Conservation (phyloP, 2,113 vertebrate genomes). For the Notiomystis cincta region DNA sequence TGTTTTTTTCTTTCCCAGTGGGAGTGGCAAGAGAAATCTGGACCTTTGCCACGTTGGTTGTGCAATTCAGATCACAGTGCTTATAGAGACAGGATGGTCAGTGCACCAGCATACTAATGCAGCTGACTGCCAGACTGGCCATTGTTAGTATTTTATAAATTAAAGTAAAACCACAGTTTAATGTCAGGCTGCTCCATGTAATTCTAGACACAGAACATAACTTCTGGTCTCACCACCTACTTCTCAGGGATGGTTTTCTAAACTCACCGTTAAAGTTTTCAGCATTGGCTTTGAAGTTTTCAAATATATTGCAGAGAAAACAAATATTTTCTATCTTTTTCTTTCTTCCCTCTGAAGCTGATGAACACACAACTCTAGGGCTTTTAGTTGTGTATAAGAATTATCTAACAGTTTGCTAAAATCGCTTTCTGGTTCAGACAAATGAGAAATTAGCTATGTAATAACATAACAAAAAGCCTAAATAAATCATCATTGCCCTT, state of each 20-base stretch:
- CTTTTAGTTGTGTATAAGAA: neutral
- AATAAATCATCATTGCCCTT: neutral
- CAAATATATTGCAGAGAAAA: neutral
- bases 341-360: neutral
- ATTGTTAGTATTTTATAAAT: constrained; percentile 34
- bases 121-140: neutral
- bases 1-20: neutral
- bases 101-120: constrained; percentile 63
- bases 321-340: neutral
- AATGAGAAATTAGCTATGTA: neutral
- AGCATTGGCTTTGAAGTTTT: neutral
- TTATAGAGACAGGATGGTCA: constrained; percentile 57
- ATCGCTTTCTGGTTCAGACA: neutral
- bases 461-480: neutral
- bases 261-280: neutral
- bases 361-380: neutral
- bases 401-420: neutral
- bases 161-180: neutral
- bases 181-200: neutral
- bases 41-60: constrained; percentile 52
- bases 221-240: neutral
- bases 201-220: neutral
- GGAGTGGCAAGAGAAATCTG: constrained; percentile 55
- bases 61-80: constrained; percentile 66
- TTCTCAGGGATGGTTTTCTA: neutral